Evolutionary conservation across 2,888 invertebrate genomes (phyloP).

Genomic region (Masnerella sp.): DNA sequence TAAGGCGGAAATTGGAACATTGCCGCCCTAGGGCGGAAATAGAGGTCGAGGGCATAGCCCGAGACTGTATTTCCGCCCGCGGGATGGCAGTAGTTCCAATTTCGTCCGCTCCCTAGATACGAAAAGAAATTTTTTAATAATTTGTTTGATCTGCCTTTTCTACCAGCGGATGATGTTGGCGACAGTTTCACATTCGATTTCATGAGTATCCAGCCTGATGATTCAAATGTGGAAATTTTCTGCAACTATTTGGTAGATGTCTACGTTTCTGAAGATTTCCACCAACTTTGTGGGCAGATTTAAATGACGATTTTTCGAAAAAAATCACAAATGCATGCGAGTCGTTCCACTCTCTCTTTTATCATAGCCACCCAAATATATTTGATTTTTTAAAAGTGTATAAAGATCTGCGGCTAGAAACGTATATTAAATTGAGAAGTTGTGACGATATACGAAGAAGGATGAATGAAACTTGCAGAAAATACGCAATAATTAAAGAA

Average conservation of each 20-base stretch:
- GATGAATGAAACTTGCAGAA: not conserved
- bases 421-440: constrained; percentile 11
- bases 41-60: too few relatives aligned
- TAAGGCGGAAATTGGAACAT: too few relatives aligned
- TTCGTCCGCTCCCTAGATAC: too few relatives aligned
- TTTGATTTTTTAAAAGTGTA: not conserved
- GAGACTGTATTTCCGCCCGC: too few relatives aligned
- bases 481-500: not conserved
- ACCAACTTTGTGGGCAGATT: constrained; percentile 7
- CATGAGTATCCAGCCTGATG: not conserved
- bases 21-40: too few relatives aligned
- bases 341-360: constrained; percentile 3
- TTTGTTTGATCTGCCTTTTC: not conserved
- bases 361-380: not conserved
- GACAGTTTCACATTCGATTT: not conserved
- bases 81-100: too few relatives aligned
- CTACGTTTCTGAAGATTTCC: constrained; percentile 13
- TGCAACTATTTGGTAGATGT: constrained; percentile 6
- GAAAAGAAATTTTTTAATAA: constrained; percentile 5
- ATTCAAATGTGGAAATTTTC: not conserved
- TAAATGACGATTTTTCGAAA: not conserved
- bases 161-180: not conserved
- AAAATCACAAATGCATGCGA: constrained; percentile 3
- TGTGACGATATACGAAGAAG: not conserved
- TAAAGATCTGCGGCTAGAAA: not conserved